phyloP scores from a whole-genome alignment of 2,113 vertebrate genomes.

The Perca fluviatilis region DNA sequence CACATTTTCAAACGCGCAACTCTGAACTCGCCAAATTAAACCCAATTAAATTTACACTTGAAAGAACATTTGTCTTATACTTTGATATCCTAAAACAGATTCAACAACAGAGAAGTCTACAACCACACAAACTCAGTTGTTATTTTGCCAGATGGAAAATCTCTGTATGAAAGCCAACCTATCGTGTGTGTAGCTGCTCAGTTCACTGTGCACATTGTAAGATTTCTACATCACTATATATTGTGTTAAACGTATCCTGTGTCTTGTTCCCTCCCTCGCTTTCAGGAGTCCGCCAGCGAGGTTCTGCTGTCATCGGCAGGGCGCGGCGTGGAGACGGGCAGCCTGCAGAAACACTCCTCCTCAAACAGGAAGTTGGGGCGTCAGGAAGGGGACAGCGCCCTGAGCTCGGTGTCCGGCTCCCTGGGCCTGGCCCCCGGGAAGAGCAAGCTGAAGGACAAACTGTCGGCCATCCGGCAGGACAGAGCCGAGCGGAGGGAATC shows the following conservation, averaged over 20 bases:
- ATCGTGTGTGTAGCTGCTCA: not conserved
- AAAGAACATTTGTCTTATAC: no score
- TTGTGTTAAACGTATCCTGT: not conserved
- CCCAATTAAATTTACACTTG: no score
- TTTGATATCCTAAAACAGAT: no score
- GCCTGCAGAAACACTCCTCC: slow-evolving; percentile 87
- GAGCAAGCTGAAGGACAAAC: slow-evolving; percentile 87
- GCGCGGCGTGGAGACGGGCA: slow-evolving; percentile 87
- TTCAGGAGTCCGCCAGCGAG: slow-evolving; percentile 88
- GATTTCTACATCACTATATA: not conserved
- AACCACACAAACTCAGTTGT: not conserved
- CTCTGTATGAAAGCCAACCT: not conserved
- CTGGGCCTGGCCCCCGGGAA: slow-evolving; percentile 79
- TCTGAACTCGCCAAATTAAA: no score
- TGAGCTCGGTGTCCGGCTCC: slow-evolving; percentile 42
- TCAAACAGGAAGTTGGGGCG: slow-evolving; percentile 87
- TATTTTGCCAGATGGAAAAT: no score
- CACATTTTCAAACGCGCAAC: not conserved
- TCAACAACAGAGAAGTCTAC: no score
- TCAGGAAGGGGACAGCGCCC: slow-evolving; percentile 75
- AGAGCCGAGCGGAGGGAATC: slow-evolving; percentile 94
- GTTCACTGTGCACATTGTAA: not conserved
- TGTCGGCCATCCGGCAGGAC: slow-evolving; percentile 93
- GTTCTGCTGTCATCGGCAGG: slow-evolving; percentile 77
- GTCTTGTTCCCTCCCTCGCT: not conserved